Evolutionary conservation across 2,797 vertebrate genomes (phyloP), one percentile per base, ranked within the genome.

Genomic region (Fringilla coelebs): DNA sequence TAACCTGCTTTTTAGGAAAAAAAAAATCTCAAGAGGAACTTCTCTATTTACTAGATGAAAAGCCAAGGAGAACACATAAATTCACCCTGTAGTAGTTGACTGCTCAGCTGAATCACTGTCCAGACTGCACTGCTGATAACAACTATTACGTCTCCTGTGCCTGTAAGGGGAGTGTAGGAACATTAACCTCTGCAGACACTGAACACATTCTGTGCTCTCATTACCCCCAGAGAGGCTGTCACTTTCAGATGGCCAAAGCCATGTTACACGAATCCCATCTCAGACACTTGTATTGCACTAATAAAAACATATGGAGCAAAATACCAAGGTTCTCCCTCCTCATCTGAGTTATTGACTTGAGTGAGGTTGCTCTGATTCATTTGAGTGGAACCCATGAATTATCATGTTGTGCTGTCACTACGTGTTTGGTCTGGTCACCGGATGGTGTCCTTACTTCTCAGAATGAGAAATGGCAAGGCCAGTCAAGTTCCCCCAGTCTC

Each of bases 281-380:
- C 63, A 62, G 75, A 49, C 19, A 34, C 18, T 85, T 26, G 10
- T 32, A 38, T 54, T 68, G 17, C 26, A 25, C 28, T 62, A 66
- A 62, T 29, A 13, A 60, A 81, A 85, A 25, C 17, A n/a, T 31
- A 36, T 5, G 7, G 51, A 70, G 17, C 43, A 31, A 90, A 85
- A 62, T 34, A 21, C 2, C 31, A 15, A 14, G 11, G 48, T 66
- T 91, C 25, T 15, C 10, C 46, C 28, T 76, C 61, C 28, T 77
- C 6, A 5, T 36, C 21, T 0, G 0, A 9, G 7, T 79, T 73
- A 45, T 55, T 60, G 43, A 36, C 22, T 57, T 48, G 19, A 41
- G 16, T 38, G 41, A 67, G 45, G 32, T 52, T 57, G 49, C 19
- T 74, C 25, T 51, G 57, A 54, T 57, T 76, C 22, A 40, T 12